Percentiles rank a stretch among this genome's conserved stretches.
phyloP scores from a whole-genome alignment of 2,888 invertebrate genomes.

The Andrena praecox region DNA sequence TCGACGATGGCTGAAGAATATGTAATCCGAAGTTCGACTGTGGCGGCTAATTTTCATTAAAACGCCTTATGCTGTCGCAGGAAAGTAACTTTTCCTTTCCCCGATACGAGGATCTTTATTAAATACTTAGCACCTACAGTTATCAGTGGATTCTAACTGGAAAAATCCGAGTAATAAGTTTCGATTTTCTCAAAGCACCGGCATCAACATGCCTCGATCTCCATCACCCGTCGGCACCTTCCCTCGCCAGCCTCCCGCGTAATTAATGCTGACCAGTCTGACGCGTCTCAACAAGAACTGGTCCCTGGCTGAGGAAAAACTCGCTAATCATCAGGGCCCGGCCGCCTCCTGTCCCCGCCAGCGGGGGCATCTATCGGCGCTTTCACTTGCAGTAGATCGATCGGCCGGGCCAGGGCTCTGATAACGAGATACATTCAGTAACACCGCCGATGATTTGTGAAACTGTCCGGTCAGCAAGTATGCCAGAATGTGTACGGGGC shows the following conservation, averaged over 20 bases:
- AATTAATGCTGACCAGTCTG: constrained; percentile 11
- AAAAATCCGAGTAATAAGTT: too few relatives aligned
- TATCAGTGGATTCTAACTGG: too few relatives aligned
- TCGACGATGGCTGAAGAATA: not conserved
- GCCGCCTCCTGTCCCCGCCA: not conserved
- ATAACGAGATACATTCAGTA: constrained; percentile 72
- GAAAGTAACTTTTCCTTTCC: too few relatives aligned
- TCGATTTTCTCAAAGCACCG: too few relatives aligned
- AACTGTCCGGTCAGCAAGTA: constrained; percentile 76
- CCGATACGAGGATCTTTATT: too few relatives aligned
- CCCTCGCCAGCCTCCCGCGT: not conserved
- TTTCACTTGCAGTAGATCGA: constrained; percentile 63
- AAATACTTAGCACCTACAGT: too few relatives aligned
- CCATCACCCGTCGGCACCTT: not conserved
- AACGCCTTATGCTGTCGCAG: too few relatives aligned
- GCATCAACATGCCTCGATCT: too few relatives aligned
- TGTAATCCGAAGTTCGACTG: too few relatives aligned
- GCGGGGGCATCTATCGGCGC: constrained; percentile 57
- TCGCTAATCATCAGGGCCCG: constrained; percentile 28
- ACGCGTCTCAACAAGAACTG: not conserved
- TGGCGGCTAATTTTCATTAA: too few relatives aligned
- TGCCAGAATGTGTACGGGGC: constrained; percentile 72
- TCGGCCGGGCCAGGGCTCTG: constrained; percentile 51
- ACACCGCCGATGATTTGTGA: constrained; percentile 77
- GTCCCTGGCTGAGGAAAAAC: constrained; percentile 15